Evolutionary conservation across 2,888 invertebrate genomes (phyloP).

Genomic region (Drosophila cracens): DNA sequence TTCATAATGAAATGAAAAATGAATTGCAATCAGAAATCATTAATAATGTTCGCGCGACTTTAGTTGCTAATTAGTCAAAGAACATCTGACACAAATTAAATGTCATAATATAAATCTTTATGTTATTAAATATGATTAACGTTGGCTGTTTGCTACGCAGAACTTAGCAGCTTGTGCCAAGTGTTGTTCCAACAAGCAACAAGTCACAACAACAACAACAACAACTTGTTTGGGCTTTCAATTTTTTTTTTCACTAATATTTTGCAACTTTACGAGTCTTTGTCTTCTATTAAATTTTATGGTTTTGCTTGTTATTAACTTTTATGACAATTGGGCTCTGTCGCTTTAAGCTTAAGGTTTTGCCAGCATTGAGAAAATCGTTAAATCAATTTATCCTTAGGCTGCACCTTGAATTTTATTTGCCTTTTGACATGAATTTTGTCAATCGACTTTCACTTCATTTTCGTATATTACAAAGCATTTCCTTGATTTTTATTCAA

Average conservation of each 20-base stretch:
- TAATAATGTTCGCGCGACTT: constrained; percentile 40
- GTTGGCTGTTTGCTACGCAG: constrained; percentile 1
- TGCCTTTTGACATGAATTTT: constrained; percentile 53
- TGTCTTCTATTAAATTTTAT: background rate
- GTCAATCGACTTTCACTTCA: constrained; percentile 34
- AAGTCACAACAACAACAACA: background rate
- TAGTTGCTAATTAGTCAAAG: constrained; percentile 38
- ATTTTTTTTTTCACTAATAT: background rate
- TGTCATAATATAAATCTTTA: constrained; percentile 65
- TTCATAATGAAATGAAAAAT: constrained; percentile 63
- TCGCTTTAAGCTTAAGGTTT: constrained; percentile 14
- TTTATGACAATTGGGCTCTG: constrained; percentile 48
- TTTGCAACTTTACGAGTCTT: background rate
- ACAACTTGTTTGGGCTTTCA: constrained; percentile 11
- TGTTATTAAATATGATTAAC: background rate
- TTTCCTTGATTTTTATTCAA: constrained; percentile 34
- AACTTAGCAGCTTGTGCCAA: constrained; percentile 29
- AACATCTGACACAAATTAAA: constrained; percentile 71
- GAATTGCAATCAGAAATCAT: constrained; percentile 15
- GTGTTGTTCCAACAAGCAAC: constrained; percentile 2
- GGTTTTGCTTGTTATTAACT: constrained; percentile 7
- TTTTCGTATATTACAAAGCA: constrained; percentile 15
- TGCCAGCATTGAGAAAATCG: constrained; percentile 36
- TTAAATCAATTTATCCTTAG: constrained; percentile 49
- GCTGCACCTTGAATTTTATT: constrained; percentile 62